Conservation (phyloP, 2,797 vertebrate species). For the Anguilla anguilla region DNA sequence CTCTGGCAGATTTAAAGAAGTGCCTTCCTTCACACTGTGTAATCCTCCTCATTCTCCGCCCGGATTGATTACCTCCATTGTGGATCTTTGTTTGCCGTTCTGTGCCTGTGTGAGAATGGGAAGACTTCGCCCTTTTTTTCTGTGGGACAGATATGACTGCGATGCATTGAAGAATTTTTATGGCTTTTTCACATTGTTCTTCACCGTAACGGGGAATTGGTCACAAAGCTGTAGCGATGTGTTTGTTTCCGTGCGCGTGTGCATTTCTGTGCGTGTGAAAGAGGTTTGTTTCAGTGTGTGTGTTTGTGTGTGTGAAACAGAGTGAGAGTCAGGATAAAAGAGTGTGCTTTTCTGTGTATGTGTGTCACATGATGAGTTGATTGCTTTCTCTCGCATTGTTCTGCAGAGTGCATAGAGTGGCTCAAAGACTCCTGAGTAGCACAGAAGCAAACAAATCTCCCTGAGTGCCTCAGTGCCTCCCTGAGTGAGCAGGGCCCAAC, state of each 20-base stretch:
- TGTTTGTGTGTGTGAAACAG: neutral
- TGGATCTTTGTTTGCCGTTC: neutral
- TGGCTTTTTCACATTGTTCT: constrained; percentile 52
- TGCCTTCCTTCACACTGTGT: constrained; percentile 11
- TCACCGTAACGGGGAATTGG: neutral
- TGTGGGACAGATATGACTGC: neutral
- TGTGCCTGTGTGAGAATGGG: neutral
- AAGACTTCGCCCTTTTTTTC: neutral
- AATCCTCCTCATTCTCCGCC: neutral
- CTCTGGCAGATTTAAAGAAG: constrained; percentile 21
- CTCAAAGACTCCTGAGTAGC: neutral
- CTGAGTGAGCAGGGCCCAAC: neutral
- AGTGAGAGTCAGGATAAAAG: neutral
- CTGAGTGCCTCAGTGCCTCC: neutral
- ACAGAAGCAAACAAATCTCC: neutral
- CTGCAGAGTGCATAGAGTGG: neutral
- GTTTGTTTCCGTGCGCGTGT: neutral
- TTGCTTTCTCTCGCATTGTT: neutral
- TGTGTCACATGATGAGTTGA: no score
- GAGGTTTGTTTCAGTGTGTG: neutral
- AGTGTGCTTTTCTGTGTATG: no score
- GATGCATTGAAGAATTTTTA: neutral
- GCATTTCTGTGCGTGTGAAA: neutral
- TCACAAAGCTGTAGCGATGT: constrained; percentile 5
- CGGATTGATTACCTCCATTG: neutral